Percentiles rank a stretch among this genome's conserved stretches.
Conservation (phyloP, 2,888 invertebrate genomes). For the Andrena marginata region DNA sequence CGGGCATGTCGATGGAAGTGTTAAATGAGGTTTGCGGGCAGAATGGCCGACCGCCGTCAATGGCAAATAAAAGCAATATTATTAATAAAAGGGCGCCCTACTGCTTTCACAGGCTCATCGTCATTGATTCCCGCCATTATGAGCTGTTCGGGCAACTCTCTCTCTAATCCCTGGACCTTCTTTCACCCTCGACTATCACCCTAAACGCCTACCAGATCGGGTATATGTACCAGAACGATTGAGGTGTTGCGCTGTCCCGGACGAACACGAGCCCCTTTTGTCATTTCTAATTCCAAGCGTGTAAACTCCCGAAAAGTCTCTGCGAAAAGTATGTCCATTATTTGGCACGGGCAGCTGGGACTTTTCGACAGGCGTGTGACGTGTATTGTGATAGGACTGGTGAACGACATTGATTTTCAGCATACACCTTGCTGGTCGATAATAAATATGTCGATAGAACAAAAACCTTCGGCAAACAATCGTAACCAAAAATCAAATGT, state of each 20-base stretch:
- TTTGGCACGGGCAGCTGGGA: not conserved
- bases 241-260: not conserved
- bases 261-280: not conserved
- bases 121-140: slow-evolving; percentile 33
- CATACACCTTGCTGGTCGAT: not conserved
- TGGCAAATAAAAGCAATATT: slow-evolving; percentile 21
- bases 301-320: not conserved
- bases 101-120: slow-evolving; percentile 8
- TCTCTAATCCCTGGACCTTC: slow-evolving; percentile 29
- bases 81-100: slow-evolving; percentile 57
- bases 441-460: not conserved
- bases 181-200: not conserved
- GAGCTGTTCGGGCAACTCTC: not conserved
- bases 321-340: not conserved
- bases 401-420: not conserved
- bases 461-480: slow-evolving; percentile 39
- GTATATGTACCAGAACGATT: not conserved
- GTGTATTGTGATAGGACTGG: not conserved
- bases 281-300: not conserved
- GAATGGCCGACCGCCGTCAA: not conserved
- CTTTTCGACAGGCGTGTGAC: not conserved
- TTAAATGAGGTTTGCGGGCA: slow-evolving; percentile 33
- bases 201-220: not conserved
- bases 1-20: slow-evolving; percentile 34
- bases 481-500: slow-evolving; percentile 46